Base-by-base conservation (phyloP, 2,888 invertebrate species). In the Scaptomyza reducta region DNA sequence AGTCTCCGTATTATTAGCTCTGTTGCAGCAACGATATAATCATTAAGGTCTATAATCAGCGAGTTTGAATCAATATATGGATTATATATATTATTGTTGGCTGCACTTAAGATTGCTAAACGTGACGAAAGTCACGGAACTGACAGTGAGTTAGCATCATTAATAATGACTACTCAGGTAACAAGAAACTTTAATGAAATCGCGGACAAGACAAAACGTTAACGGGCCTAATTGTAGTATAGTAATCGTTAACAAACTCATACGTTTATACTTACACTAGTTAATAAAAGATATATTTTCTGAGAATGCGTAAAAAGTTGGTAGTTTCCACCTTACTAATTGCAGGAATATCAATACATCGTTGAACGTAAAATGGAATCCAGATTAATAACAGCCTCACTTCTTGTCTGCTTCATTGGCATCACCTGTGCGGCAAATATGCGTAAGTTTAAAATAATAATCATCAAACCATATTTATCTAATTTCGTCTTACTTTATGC, bases 371-470 rank as follows among this genome's bases (percentile, higher is more conserved):
- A 67, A 67, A 87, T 87, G 89, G 69, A 81, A 25, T 76, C 51
- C 53, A 56, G 54, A 70, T 18, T 77, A 51, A 53, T 78, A 53
- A 62, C 47, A 45, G 57, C 51, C 45, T 25, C 58, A 6, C 27
- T 84, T 49, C 14, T 84, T 11, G 40, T 71, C 6, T 77, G 84
- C 51, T 62, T 75, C 27, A n/a, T 74, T n/a, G 69, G 75, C 27
- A 14, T 49, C 38, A 57, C 60, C 44, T 63, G 60, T 54, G 86
- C 88, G 1, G 68, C 14, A 25, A 77, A 58, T 47, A 82, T 90
- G 83, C 90, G 90, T 90, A 73, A 87, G 90, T 88, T 87, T 6
- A 1, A 22, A 18, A 0, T 2, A n/a, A 35, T n/a, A 9, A 11
- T 6, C 9, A 22, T 10, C 14, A 38, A 11, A 14, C 1, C 16